phyloP scores from a whole-genome alignment of 2,888 invertebrate species.

The Philereme transversata region DNA sequence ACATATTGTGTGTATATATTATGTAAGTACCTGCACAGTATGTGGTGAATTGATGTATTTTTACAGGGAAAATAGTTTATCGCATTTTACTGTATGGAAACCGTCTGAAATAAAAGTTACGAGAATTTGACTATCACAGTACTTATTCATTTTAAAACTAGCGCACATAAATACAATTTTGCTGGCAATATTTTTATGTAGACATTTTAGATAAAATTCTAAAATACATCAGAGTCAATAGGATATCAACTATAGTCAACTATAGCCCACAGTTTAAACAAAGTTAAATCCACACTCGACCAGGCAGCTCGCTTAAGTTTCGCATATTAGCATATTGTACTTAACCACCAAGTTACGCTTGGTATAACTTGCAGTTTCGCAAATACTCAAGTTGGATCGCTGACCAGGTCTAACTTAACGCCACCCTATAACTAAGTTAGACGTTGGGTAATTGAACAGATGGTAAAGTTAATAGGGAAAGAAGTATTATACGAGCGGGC shows the following conservation, averaged over 20 bases:
- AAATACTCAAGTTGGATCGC: slow-evolving; percentile 35
- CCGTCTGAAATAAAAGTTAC: too few relatives aligned
- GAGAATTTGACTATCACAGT: too few relatives aligned
- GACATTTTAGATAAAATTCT: neutral
- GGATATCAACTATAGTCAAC: slow-evolving; percentile 5
- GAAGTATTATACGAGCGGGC: slow-evolving; percentile 8
- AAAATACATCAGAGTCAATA: slow-evolving; percentile 4
- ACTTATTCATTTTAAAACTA: too few relatives aligned
- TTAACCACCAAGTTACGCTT: slow-evolving; percentile 27
- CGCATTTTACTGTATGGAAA: too few relatives aligned
- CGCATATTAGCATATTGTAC: slow-evolving; percentile 40
- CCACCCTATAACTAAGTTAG: slow-evolving; percentile 20
- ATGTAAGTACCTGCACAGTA: too few relatives aligned
- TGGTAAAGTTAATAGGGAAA: slow-evolving; percentile 8
- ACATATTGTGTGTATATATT: too few relatives aligned
- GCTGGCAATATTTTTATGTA: neutral
- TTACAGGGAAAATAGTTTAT: too few relatives aligned
- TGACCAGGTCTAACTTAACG: slow-evolving; percentile 35
- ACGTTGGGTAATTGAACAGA: slow-evolving; percentile 12
- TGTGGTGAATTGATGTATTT: too few relatives aligned
- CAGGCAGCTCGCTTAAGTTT: slow-evolving; percentile 21
- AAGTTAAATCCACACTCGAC: slow-evolving; percentile 26
- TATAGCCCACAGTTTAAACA: slow-evolving; percentile 15
- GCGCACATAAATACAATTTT: neutral
- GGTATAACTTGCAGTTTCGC: slow-evolving; percentile 35